Percentiles rank a stretch among this genome's conserved stretches.
phyloP scores from a whole-genome alignment of 30 jellyfish, hydroid and myxozoan species.

The Clytia hemisphaerica region DNA sequence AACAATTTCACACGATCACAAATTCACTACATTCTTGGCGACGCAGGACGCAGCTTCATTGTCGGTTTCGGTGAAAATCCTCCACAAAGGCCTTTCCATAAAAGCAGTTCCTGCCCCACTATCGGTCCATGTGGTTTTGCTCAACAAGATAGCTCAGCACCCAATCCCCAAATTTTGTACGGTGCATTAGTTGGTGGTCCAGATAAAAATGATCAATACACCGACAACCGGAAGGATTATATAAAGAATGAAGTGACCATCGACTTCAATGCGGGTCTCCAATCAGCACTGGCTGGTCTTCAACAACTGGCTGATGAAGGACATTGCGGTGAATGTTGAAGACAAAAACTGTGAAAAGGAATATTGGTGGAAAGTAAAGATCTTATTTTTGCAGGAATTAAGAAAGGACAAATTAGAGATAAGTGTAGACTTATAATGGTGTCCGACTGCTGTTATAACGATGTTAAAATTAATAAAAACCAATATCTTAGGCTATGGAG shows the following conservation, averaged over 20 bases:
- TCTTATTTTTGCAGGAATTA: no score
- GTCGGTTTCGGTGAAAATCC: conserved; percentile 57
- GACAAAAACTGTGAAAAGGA: no score
- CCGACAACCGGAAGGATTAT: conserved; percentile 42
- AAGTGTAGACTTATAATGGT: no score
- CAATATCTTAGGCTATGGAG: no score
- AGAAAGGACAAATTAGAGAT: no score
- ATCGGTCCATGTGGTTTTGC: conserved; percentile 40
- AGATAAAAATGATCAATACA: conserved; percentile 17
- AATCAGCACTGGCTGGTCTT: conserved; percentile 63
- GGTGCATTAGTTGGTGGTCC: conserved; percentile 88
- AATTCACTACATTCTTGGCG: conserved; percentile 51
- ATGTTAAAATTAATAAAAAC: no score
- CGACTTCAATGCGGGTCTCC: conserved; percentile 69
- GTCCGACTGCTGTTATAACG: no score
- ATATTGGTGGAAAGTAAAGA: no score
- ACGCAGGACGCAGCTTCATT: conserved; percentile 49
- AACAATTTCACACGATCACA: conserved; percentile 39
- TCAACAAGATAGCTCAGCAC: conserved; percentile 14
- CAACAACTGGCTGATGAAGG: no score
- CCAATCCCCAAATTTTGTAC: conserved; percentile 53
- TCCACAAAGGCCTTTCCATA: conserved; percentile 54
- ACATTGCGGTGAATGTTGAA: no score
- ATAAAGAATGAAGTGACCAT: conserved; percentile 57
- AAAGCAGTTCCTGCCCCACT: conserved; percentile 57